These are phyloP conservation scores for Drosophila paramelanica DNA, from an alignment of 2,888 invertebrate genomes.

Conservation along the genomic window DNA sequence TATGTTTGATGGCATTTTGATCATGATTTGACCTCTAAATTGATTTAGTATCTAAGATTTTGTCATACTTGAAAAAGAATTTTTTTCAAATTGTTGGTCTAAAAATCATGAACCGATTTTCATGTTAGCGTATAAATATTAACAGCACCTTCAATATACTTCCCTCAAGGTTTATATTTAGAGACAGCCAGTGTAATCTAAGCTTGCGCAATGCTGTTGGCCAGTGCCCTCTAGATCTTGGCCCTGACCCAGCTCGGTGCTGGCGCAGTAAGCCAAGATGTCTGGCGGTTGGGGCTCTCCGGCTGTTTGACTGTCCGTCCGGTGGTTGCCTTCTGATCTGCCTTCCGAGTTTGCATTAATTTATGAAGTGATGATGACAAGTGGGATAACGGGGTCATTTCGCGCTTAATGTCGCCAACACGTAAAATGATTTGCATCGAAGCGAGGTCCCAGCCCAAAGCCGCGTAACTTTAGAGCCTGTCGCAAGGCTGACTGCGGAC, in stretches of 20 bases:
- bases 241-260: constrained; percentile 44
- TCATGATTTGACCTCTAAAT: no score
- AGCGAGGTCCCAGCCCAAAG: constrained; percentile 48
- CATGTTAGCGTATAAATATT: no score
- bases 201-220: background rate
- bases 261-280: constrained; percentile 29
- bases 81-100: no score
- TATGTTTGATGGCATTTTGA: no score
- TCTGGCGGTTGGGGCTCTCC: constrained; percentile 6
- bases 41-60: no score
- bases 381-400: constrained; percentile 83
- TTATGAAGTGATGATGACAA: constrained; percentile 83
- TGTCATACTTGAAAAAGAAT: no score
- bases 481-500: constrained; percentile 64
- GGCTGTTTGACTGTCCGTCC: constrained; percentile 8
- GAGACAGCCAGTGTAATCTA: background rate
- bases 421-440: constrained; percentile 82
- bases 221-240: constrained; percentile 18
- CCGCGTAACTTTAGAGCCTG: constrained; percentile 76
- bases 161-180: no score
- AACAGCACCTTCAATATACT: no score
- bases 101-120: no score
- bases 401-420: constrained; percentile 83
- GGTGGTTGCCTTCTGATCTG: constrained; percentile 32
- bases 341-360: constrained; percentile 74